Evolutionary conservation across 2,797 vertebrate genomes (phyloP).

Genomic region (Botia almorhae): DNA sequence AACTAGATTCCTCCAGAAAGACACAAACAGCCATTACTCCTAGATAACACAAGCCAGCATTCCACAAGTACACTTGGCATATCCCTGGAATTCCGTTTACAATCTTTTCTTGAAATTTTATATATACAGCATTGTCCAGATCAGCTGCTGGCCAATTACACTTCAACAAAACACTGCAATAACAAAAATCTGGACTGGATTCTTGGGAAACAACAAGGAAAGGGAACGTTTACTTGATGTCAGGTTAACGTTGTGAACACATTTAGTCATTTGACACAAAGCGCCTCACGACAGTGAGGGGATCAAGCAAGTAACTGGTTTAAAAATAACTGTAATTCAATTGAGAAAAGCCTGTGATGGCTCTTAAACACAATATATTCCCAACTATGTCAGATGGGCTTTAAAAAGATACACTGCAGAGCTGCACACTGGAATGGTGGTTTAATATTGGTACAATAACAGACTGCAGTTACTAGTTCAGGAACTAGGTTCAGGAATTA

Average conservation of each 20-base stretch:
- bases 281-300: slow-evolving; percentile 58
- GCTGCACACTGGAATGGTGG: slow-evolving; percentile 6
- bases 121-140: background rate
- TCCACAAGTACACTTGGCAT: background rate
- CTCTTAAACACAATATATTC: slow-evolving; percentile 35
- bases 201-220: background rate
- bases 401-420: background rate
- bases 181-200: background rate
- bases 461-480: too few species aligned
- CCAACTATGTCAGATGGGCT: background rate
- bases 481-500: too few species aligned
- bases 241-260: background rate
- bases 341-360: slow-evolving; percentile 54
- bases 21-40: slow-evolving; percentile 38
- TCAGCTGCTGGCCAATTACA: background rate
- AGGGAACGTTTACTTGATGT: background rate
- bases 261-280: slow-evolving; percentile 42
- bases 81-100: slow-evolving; percentile 7
- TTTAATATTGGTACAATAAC: background rate
- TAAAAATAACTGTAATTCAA: slow-evolving; percentile 74
- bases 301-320: slow-evolving; percentile 68
- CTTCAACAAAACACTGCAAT: slow-evolving; percentile 1
- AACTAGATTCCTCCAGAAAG: slow-evolving; percentile 67
- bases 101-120: slow-evolving; percentile 1
- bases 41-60: background rate